Conservation (phyloP, 2,113 vertebrate genomes). For the Xenus cinereus region DNA sequence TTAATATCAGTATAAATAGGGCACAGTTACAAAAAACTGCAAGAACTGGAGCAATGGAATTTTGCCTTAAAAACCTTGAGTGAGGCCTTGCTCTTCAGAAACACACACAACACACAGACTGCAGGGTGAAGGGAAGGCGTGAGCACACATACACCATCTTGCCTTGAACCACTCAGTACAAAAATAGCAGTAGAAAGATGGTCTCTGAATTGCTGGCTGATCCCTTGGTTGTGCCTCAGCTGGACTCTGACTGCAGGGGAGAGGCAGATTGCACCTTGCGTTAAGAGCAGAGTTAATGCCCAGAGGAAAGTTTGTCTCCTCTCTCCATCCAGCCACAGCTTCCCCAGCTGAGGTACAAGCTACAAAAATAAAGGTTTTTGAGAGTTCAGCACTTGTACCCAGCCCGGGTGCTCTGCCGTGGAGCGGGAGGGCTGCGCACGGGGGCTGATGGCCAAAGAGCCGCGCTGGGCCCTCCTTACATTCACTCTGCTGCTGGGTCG, state of each 20-base stretch:
- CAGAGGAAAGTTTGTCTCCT: neutral
- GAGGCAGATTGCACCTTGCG: neutral
- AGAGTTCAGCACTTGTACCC: neutral
- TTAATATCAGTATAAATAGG: slow-evolving; percentile 86
- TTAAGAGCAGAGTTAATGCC: slow-evolving; percentile 28
- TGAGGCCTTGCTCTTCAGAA: slow-evolving; percentile 40
- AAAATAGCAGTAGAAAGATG: slow-evolving; percentile 63
- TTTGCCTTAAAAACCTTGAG: slow-evolving; percentile 15
- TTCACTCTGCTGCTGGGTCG: neutral
- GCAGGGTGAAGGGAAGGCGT: slow-evolving; percentile 25
- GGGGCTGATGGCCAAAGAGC: neutral
- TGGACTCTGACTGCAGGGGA: neutral
- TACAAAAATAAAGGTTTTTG: slow-evolving; percentile 74
- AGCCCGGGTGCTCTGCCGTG: neutral
- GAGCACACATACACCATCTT: slow-evolving; percentile 37
- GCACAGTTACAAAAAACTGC: slow-evolving; percentile 77
- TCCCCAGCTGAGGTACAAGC: slow-evolving; percentile 22
- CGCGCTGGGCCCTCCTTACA: neutral
- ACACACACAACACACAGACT: slow-evolving; percentile 17
- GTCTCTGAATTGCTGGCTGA: slow-evolving; percentile 52
- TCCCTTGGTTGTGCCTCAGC: slow-evolving; percentile 28
- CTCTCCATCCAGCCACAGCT: slow-evolving; percentile 26
- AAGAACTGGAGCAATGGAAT: slow-evolving; percentile 67
- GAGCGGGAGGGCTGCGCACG: neutral
- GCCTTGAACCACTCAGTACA: slow-evolving; percentile 46